Evolutionary conservation across 1,140 invertebrate species (phyloP), one percentile per base, ranked within the genome.

Genomic region (Sinella curviseta): DNA sequence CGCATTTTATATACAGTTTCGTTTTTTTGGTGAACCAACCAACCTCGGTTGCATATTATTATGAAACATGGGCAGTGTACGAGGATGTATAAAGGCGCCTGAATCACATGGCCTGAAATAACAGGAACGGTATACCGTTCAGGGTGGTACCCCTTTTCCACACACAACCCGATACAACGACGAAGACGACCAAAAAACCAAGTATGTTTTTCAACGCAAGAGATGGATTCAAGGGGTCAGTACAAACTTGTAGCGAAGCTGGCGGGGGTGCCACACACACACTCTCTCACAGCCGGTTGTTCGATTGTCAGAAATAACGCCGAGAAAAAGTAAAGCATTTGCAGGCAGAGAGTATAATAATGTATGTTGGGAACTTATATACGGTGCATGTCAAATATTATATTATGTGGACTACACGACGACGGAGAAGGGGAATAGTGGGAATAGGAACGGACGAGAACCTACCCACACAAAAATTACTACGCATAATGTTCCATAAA

Each of bases 191-290:
- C 8, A 26, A 60, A 26, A 60, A 24, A 24, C 24, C 26, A 48
- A 12, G 39, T 48, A 48, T 48, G 8, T 12, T 48, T 48, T 48
- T 48, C 20, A 20, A 12, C 20, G 39, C 39, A 48, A 48, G 65
- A 70, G 26, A 70, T 33, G 30, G 28, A 14, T 2, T 24, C 12
- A 48, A 33, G 65, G 26, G 65, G 65, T 33, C 65, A 70, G 24
- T 70, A n/a, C n/a, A 70, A 70, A n/a, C 55, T 70, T 70, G 26
- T 30, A 70, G 65, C 65, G 26, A 70, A 33, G 65, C 65, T 70
- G 65, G 65, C 65, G 65, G 65, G 65, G 65, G 26, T 70, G 65
- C 65, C 57, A 60, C 39, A 48, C 8, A 60, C 57, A 31, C n/a
- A n/a, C n/a, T n/a, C n/a, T n/a, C n/a, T n/a, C n/a, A n/a, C 16